Base-by-base conservation (phyloP, 2,797 vertebrate species). In the Lindbergichthys nudifrons region DNA sequence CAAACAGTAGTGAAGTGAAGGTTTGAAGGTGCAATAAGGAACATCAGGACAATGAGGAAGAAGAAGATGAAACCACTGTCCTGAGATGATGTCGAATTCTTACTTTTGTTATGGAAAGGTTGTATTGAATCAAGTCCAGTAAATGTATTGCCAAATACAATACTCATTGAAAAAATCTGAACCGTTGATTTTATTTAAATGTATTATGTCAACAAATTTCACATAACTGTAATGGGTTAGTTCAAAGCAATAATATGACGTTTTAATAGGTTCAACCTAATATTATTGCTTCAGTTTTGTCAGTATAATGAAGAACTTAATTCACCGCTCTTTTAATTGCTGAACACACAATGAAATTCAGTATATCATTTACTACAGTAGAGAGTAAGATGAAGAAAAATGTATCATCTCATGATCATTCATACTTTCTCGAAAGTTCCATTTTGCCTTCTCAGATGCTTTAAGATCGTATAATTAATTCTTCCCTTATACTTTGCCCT, bases 1-100 rank as follows among this genome's bases (percentile, higher is more conserved):
- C 59, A 65, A 65, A 58, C 64, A 53, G 32, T 18, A 51, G 18
- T 51, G 73, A 65, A 75, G 53, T 26, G 26, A 66, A 39, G n/a
- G 18, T 69, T 32, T 51, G 15, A 19, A 26, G 32, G 18, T 53
- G 14, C 18, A n/a, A 39, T 46, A 26, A 41, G 53, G 32, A 10
- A 16, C 10, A 30, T 11, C 36, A 30, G 18, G 10, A 36, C 4
- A n/a, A 3, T 10, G 16, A 65, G 32, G 41, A 16, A 15, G 23
- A 54, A 64, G 16, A 50, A 13, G 41, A 10, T 65, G 50, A 12
- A 59, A n/a, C 45, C 57, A 21, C 41, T 60, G 11, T 23, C 42
- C 43, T 21, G 39, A 58, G 13, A 42, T 18, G 9, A 36, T 36
- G 32, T 36, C 7, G 2, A 36, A 36, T 36, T 36, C 1, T 6